Base-by-base conservation (phyloP, 2,113 vertebrate species). In the Rattus norvegicus region DNA sequence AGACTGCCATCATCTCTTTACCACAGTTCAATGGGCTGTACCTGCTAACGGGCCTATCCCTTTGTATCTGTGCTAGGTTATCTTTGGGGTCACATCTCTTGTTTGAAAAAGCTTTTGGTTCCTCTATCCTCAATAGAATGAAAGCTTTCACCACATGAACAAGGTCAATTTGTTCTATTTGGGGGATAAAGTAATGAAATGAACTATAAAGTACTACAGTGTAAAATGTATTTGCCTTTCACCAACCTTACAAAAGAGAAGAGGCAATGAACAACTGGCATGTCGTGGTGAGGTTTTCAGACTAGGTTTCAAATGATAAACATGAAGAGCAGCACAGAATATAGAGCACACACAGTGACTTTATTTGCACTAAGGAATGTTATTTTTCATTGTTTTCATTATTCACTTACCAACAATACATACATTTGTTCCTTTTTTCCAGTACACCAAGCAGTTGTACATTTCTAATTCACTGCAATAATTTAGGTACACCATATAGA, bases 141-240 rank as follows among this genome's bases (percentile, higher is more conserved):
- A 88, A 96, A 90, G 88, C 33, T 90, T 93, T 94, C 91, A 86
- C 12, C 76, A 61, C 43, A 28, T 59, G 85, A 93, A 39, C 36
- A 96, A 91, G 17, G 61, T 87, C 76, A 88, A 19, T 86, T n/a
- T 94, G 33, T 88, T 95, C 73, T 88, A 22, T 77, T 79, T 76
- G 26, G 65, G 17, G 39, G 59, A 59, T 84, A 24, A 16, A 83
- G 16, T 47, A 80, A 96, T 85, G 19, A 8, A 43, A 76, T 3
- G 22, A 91, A 73, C 67, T 88, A 52, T 9, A 65, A 93, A 90
- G 85, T 87, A 92, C 84, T n/a, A n/a, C 7, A 93, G 84, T 49
- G 9, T 61, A 69, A 88, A 24, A 65, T 85, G 61, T 59, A 84
- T 88, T 89, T 9, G 28, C 59, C 61, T 91, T 91, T 96, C 56